phyloP scores from a whole-genome alignment of 1,140 invertebrate species.

The Contarinia nasturtii region DNA sequence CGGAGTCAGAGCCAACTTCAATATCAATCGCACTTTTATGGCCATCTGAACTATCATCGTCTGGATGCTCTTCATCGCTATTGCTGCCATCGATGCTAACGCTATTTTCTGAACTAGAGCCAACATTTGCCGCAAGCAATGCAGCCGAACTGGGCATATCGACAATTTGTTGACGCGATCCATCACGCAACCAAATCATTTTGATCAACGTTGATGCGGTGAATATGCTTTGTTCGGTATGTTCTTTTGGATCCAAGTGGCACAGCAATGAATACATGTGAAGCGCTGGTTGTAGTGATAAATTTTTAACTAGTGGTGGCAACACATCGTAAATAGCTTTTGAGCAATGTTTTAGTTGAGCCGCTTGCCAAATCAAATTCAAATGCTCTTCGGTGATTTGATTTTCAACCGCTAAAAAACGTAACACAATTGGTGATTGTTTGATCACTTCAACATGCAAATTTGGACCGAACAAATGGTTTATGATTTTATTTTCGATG shows the following conservation, averaged over 20 bases:
- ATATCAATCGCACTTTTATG: constrained; percentile 18
- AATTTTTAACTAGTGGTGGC: constrained; percentile 72
- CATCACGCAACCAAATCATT: constrained; percentile 68
- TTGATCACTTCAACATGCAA: constrained; percentile 87
- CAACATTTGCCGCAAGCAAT: constrained; percentile 31
- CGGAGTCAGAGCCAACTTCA: constrained; percentile 11
- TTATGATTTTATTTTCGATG: constrained; percentile 76
- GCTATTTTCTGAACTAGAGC: constrained; percentile 44
- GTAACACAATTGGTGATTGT: constrained; percentile 81
- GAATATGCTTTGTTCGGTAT: constrained; percentile 83
- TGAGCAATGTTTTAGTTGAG: constrained; percentile 83
- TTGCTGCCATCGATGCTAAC: constrained; percentile 60
- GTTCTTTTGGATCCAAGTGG: constrained; percentile 69
- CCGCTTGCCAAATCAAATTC: constrained; percentile 83
- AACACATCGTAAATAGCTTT: constrained; percentile 82
- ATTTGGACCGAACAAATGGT: constrained; percentile 90
- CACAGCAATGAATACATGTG: constrained; percentile 73
- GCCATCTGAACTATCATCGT: constrained; percentile 24
- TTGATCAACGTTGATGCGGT: constrained; percentile 76
- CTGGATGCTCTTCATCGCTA: constrained; percentile 45
- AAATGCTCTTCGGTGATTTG: constrained; percentile 80
- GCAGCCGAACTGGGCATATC: constrained; percentile 29
- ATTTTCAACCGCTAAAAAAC: constrained; percentile 79
- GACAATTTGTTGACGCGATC: constrained; percentile 27
- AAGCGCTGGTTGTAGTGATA: constrained; percentile 68